These are phyloP conservation scores for Eleutherodactylus coqui DNA, from an alignment of 2,797 vertebrate genomes.

Conservation along the genomic window DNA sequence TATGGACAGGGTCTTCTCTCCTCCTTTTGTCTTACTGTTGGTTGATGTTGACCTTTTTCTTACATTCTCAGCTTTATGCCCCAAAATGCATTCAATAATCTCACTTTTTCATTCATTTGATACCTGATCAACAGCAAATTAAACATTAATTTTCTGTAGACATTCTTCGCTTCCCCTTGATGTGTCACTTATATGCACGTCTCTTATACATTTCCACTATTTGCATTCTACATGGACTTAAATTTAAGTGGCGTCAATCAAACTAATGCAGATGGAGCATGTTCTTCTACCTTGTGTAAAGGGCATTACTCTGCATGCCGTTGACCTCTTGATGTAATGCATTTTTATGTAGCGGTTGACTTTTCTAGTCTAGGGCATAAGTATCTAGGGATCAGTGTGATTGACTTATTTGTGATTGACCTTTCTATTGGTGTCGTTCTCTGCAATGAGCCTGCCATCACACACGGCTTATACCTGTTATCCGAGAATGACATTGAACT, in stretches of 20 bases:
- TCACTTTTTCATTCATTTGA: not conserved
- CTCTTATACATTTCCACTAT: slow-evolving; percentile 47
- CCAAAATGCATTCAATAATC: not conserved
- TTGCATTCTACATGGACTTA: slow-evolving; percentile 44
- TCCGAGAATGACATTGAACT: slow-evolving; percentile 43
- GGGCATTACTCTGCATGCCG: slow-evolving; percentile 46
- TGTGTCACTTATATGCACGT: slow-evolving; percentile 16
- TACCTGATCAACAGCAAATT: not conserved
- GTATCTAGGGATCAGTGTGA: slow-evolving; percentile 57
- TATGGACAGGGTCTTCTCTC: not conserved
- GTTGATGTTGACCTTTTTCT: not conserved
- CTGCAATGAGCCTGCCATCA: slow-evolving; percentile 44
- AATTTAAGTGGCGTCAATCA: slow-evolving; percentile 53
- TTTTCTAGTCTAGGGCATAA: slow-evolving; percentile 49
- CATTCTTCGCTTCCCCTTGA: not conserved
- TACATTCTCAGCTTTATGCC: not conserved
- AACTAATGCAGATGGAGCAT: slow-evolving; percentile 56
- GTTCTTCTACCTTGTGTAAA: slow-evolving; percentile 53
- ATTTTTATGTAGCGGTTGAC: slow-evolving; percentile 59
- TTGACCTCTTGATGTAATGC: slow-evolving; percentile 58
- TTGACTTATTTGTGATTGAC: slow-evolving; percentile 64
- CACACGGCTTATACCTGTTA: slow-evolving; percentile 35
- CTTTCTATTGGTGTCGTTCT: slow-evolving; percentile 59
- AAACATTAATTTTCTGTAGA: not conserved
- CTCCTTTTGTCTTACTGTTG: not conserved